Percentiles rank a stretch among this genome's conserved stretches.
These are phyloP conservation scores for Lasioglossum calceatum DNA, from an alignment of 2,888 invertebrate species.

Conservation along the genomic window DNA sequence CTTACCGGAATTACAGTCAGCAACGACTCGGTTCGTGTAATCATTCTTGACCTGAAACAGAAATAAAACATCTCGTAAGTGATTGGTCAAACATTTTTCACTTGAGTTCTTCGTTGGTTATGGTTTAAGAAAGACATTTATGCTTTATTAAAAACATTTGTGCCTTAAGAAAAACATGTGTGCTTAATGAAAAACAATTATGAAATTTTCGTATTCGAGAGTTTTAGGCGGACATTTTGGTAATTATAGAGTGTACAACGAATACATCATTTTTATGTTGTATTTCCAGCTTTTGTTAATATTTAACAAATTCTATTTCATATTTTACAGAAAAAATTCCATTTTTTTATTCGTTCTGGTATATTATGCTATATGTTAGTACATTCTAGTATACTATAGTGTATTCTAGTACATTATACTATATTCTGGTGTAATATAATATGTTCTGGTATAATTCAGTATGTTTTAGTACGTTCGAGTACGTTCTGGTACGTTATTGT, in stretches of 20 bases:
- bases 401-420: no score
- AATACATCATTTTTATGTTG: background rate
- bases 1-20: background rate
- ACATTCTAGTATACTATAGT: no score
- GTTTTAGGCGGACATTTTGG: background rate
- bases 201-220: no score
- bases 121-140: background rate
- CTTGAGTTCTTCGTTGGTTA: background rate
- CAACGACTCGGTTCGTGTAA: background rate
- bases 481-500: no score
- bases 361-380: no score
- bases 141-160: no score
- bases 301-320: background rate
- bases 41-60: background rate
- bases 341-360: background rate
- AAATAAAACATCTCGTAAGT: background rate
- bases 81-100: background rate
- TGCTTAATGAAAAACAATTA: no score
- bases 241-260: no score
- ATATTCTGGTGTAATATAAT: background rate
- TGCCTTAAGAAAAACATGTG: no score
- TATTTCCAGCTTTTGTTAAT: background rate
- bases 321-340: background rate
- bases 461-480: no score
- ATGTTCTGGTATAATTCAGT: no score